phyloP scores from a whole-genome alignment of 92 coral and sea anemone species.

The Porites cylindrica region DNA sequence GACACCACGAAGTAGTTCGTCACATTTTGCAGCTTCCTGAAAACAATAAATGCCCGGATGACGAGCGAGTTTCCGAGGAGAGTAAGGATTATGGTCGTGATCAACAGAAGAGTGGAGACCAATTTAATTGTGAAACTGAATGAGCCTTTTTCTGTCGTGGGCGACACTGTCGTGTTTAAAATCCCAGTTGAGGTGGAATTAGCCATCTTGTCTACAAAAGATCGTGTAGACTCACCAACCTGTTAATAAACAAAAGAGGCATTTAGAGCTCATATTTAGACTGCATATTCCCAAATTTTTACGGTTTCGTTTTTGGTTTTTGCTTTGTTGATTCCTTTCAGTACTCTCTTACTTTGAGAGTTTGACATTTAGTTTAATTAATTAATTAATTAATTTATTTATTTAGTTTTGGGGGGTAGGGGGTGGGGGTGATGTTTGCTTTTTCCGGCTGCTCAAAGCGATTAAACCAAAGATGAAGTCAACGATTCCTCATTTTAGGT shows the following conservation, averaged over 20 bases:
- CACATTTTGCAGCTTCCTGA: constrained; percentile 81
- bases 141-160: neutral
- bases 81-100: constrained; percentile 71
- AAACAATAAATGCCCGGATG: constrained; percentile 79
- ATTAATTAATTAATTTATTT: too few relatives aligned
- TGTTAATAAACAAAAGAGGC: neutral
- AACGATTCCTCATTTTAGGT: too few relatives aligned
- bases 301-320: too few relatives aligned
- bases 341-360: too few relatives aligned
- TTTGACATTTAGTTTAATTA: too few relatives aligned
- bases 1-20: constrained; percentile 87
- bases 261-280: too few relatives aligned
- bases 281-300: too few relatives aligned
- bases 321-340: too few relatives aligned
- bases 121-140: constrained; percentile 66
- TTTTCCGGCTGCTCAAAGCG: too few relatives aligned
- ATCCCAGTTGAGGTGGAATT: constrained; percentile 31
- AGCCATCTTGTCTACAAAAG: neutral
- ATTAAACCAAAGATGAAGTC: too few relatives aligned
- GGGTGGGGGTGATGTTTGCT: too few relatives aligned
- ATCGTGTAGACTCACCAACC: neutral
- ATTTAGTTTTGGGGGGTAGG: too few relatives aligned
- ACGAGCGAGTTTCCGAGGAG: constrained; percentile 84
- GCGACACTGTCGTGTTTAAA: constrained; percentile 18
- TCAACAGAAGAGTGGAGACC: constrained; percentile 69